Evolutionary conservation across 2,113 vertebrate species (phyloP), one percentile per base, ranked within the genome.

Genomic region (Manacus vitellinus): DNA sequence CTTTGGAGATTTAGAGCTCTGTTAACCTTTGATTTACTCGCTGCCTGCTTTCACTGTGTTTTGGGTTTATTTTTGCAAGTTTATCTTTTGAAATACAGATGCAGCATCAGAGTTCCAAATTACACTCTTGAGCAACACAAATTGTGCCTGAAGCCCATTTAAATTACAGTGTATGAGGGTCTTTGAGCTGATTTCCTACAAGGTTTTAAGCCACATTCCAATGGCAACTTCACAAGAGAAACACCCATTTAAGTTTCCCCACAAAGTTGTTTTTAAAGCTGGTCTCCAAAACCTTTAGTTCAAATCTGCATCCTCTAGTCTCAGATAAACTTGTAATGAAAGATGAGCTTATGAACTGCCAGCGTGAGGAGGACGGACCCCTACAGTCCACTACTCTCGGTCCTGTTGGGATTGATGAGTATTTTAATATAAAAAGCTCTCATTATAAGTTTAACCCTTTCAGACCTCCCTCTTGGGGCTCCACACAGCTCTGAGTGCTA

Each of bases 41-140:
- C 51, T 67, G 46, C 51, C 75, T 93, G 85, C 88, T 74, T 91
- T 89, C 51, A 77, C 28, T 92, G 67, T 83, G 68, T 74, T 91
- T 89, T 61, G 80, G 74, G 87, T 86, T 95, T 76, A 35, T 86
- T 95, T 95, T 87, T 86, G 30, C 61, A 81, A 55, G 68, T 86
- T 96, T 84, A 47, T 94, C 91, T 91, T 76, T 94, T 88, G 52
- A 75, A 93, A 78, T 94, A 46, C 52, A 77, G 73, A 91, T 81
- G 65, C 76, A 44, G 75, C 51, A 39, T 84, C 67, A 55, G 71
- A 88, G 61, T 68, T 92, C 76, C 63, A 63, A 83, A 58, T 92
- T 70, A 58, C 37, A 30, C 81, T 91, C 88, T 9, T 13, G 61
- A 93, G 73, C 41, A 88, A 59, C 49, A 43, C 12, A 14, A 66